Percentiles rank a stretch among this genome's conserved stretches.
Conservation (phyloP, 2,113 vertebrate species). For the Elaphurus davidianus region DNA sequence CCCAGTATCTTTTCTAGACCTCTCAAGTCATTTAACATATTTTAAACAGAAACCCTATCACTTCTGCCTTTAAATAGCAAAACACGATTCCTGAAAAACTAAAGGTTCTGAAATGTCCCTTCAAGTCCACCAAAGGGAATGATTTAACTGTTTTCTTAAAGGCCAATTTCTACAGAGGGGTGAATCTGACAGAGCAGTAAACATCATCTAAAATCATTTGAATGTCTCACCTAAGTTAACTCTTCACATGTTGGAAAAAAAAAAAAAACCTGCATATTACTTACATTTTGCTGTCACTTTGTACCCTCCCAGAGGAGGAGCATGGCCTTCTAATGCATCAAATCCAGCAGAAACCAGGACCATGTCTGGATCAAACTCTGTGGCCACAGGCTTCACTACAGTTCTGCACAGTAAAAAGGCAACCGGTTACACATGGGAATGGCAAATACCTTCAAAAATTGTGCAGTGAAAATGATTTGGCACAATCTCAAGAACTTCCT, state of each 20-base stretch:
- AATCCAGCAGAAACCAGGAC: constrained; percentile 89
- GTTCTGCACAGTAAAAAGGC: constrained; percentile 77
- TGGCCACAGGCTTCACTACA: constrained; percentile 86
- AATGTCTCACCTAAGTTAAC: not conserved
- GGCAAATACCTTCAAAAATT: not conserved
- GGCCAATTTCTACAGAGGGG: not conserved
- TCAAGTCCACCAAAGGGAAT: not conserved
- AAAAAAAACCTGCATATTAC: constrained; percentile 57
- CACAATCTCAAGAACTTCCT: constrained; percentile 44
- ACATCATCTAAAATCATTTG: not conserved
- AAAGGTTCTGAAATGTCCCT: not conserved
- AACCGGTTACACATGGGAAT: constrained; percentile 61
- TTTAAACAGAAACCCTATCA: not conserved
- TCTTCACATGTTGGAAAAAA: not conserved
- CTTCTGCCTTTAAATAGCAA: not conserved
- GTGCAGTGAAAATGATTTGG: constrained; percentile 12
- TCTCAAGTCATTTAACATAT: not conserved
- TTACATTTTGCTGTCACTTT: constrained; percentile 90
- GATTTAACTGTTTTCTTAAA: constrained; percentile 28
- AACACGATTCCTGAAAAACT: not conserved
- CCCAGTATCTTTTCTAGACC: not conserved
- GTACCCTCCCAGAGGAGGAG: constrained; percentile 87
- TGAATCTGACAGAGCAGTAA: not conserved
- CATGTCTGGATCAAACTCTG: constrained; percentile 86
- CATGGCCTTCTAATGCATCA: constrained; percentile 87